A percentile compares a stretch with the other conserved stretches of the same genome.
Conservation (phyloP, 2,797 vertebrate species). For the Sebastes baramenuke region DNA sequence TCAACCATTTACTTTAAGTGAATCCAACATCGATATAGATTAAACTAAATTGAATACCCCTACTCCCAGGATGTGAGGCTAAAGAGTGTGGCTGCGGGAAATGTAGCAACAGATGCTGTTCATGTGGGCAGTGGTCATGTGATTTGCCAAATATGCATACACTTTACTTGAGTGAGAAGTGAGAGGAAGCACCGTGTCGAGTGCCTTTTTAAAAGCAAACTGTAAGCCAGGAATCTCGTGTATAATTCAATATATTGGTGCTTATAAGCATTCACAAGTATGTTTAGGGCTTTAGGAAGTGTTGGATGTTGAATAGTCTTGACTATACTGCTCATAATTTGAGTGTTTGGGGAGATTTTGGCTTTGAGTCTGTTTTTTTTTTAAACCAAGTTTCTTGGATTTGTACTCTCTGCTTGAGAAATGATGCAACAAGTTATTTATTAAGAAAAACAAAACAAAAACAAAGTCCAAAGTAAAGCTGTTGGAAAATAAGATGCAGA, state of each 20-base stretch:
- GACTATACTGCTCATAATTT: background rate
- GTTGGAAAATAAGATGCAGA: background rate
- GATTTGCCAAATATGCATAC: conserved; percentile 54
- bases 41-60: conserved; percentile 14
- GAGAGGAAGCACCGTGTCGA: conserved; percentile 31
- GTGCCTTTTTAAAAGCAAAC: conserved; percentile 38
- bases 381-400: background rate
- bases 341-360: background rate
- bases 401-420: background rate
- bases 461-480: background rate
- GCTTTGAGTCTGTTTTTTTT: background rate
- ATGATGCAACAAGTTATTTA: background rate
- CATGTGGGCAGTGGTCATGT: conserved; percentile 40
- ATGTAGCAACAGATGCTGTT: conserved; percentile 57
- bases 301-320: background rate
- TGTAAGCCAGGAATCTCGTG: background rate
- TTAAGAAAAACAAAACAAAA: background rate
- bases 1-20: conserved; percentile 21
- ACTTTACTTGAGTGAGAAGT: conserved; percentile 42
- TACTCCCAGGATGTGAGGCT: conserved; percentile 29
- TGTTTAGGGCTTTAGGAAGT: conserved; percentile 8
- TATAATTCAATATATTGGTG: conserved; percentile 7
- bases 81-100: conserved; percentile 35
- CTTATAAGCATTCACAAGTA: background rate
- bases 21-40: conserved; percentile 8